Evolutionary conservation across 2,113 vertebrate species (phyloP), one percentile per base, ranked within the genome.

Genomic region (Agelaius tricolor): DNA sequence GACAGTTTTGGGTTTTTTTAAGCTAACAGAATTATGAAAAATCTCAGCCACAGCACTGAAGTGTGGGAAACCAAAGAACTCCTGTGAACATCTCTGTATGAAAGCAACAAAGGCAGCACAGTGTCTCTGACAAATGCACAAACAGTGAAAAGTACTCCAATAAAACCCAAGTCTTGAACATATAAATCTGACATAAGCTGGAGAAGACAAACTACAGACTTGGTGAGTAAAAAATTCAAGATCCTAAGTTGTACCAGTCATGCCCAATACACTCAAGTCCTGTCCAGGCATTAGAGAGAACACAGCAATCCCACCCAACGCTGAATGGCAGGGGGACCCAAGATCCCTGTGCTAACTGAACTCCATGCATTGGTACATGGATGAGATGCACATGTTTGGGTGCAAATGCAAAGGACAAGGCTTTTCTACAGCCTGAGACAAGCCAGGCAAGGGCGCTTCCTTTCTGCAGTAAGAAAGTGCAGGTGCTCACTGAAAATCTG

Each of bases 301-400:
- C 3, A 11, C 58, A 66, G 41, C 3, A 76, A 69, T 24, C 21
- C 71, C 19, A 30, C 11, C 30, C 61, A 49, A 1, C 19, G 24
- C 86, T 74, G 69, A 74, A 37, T 19, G n/a, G n/a, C 31, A 91
- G 21, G 5, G 18, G 28, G 15, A 84, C 55, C 43, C 27, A 47
- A 62, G n/a, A 62, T 19, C 27, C n/a, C 41, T 33, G 12, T 0
- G 0, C 27, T 16, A 61, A 43, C 39, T 57, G 11, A 61, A 73
- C 33, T 31, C 37, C n/a, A 17, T 5, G 4, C 15, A 27, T 1
- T 16, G 14, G 35, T 21, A n/a, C n/a, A 6, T 1, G 13, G 37
- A 84, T 6, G 58, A 83, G 30, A 33, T 7, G 35, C 7, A 15
- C 43, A 12, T 5, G 1, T 9, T 1, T 62, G 35, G 47, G 35